Evolutionary conservation across 2,113 vertebrate genomes (phyloP).

Genomic region (Ibidorhyncha struthersii): DNA sequence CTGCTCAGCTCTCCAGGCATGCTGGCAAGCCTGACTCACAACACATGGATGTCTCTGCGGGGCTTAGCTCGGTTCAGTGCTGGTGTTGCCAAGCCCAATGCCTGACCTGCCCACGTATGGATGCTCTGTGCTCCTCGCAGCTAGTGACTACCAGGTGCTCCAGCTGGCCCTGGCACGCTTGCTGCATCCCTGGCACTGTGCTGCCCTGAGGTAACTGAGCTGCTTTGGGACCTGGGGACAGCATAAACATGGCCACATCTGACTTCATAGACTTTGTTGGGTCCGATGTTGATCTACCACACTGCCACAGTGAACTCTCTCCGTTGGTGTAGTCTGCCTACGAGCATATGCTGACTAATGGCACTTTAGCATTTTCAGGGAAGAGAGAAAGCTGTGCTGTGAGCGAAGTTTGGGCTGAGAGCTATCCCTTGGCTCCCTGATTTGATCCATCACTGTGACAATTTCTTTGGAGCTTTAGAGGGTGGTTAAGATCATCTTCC

Average conservation of each 20-base stretch:
- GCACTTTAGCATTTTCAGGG: fast-evolving
- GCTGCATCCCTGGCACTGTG: neutral
- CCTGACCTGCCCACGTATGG: neutral
- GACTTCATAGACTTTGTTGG: neutral
- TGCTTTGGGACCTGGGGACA: neutral
- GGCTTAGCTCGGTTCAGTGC: fast-evolving
- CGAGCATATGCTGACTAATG: neutral
- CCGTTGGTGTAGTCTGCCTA: neutral
- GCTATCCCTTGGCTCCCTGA: neutral
- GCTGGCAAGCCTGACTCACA: neutral
- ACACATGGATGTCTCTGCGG: fast-evolving
- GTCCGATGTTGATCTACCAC: neutral
- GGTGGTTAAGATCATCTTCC: neutral
- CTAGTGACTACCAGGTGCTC: neutral
- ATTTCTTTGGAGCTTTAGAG: neutral
- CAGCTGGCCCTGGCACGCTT: neutral
- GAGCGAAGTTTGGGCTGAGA: neutral
- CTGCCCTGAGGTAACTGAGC: neutral
- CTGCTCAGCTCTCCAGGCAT: neutral
- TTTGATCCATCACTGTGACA: neutral
- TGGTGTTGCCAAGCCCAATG: neutral
- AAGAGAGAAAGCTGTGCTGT: neutral
- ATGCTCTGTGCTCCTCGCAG: neutral
- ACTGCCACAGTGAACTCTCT: neutral
- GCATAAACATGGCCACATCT: neutral